Percentiles rank a stretch among this genome's conserved stretches.
phyloP scores from a whole-genome alignment of 2,888 invertebrate species.

The Agrotis clavis region DNA sequence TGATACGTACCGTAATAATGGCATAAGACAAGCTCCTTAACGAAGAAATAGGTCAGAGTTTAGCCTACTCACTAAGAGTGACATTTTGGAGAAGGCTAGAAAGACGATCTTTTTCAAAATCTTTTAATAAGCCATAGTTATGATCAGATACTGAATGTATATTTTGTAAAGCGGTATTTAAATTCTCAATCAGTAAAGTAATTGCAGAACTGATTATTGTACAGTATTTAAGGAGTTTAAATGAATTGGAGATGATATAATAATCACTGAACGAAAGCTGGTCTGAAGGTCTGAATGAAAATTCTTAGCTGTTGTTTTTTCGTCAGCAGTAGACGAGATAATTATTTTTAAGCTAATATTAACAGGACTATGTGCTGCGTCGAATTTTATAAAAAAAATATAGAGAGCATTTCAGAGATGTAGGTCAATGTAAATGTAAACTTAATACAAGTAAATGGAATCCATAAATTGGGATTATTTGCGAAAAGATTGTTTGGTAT shows the following conservation, averaged over 20 bases:
- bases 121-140: neutral
- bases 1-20: no score
- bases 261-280: neutral
- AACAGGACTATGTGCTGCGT: neutral
- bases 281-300: neutral
- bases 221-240: neutral
- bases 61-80: neutral
- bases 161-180: neutral
- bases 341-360: neutral
- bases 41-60: no score
- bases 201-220: neutral
- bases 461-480: slow-evolving; percentile 26
- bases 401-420: slow-evolving; percentile 12
- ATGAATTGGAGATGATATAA: neutral
- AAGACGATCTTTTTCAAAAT: neutral
- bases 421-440: slow-evolving; percentile 21
- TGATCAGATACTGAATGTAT: neutral
- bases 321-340: neutral
- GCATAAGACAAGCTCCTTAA: no score
- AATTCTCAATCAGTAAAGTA: neutral
- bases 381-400: slow-evolving; percentile 11
- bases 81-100: no score
- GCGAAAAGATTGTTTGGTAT: slow-evolving; percentile 5
- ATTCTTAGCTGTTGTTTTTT: neutral
- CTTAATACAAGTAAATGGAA: neutral